Conservation (phyloP, 2,113 vertebrate species). For the Eidolon helvum region DNA sequence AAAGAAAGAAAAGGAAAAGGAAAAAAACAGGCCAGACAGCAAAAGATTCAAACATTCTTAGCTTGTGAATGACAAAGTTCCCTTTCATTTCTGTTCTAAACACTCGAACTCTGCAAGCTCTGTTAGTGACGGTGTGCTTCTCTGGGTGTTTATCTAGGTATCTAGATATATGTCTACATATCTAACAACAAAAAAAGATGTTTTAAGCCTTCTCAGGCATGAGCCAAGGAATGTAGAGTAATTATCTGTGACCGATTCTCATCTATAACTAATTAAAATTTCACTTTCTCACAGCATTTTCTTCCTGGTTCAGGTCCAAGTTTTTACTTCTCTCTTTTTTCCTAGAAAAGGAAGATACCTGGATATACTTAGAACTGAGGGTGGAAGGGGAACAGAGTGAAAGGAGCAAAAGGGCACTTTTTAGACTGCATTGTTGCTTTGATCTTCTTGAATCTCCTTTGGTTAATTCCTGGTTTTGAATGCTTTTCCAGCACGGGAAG, state of each 20-base stretch:
- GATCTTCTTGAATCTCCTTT: slow-evolving; percentile 23
- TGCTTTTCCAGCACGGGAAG: slow-evolving; percentile 27
- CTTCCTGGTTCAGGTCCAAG: slow-evolving; percentile 50
- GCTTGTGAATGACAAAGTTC: slow-evolving; percentile 57
- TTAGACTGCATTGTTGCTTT: background rate
- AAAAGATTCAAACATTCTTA: slow-evolving; percentile 40
- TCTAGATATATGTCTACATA: slow-evolving; percentile 37
- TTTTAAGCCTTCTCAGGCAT: slow-evolving; percentile 50
- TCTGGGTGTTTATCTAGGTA: slow-evolving; percentile 54
- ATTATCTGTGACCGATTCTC: slow-evolving; percentile 73
- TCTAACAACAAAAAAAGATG: slow-evolving; percentile 11
- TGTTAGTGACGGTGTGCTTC: slow-evolving; percentile 16
- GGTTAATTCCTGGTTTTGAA: background rate
- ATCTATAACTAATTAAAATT: slow-evolving; percentile 75
- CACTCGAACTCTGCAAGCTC: background rate
- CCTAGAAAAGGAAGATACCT: slow-evolving; percentile 54
- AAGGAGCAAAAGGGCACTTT: background rate
- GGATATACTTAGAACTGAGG: slow-evolving; percentile 35
- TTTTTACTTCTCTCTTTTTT: background rate
- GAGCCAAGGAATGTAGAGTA: slow-evolving; percentile 64
- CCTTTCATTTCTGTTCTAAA: slow-evolving; percentile 56
- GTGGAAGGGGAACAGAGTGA: background rate
- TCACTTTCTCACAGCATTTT: slow-evolving; percentile 66
- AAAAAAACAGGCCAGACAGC: background rate
- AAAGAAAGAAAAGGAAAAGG: background rate